These are phyloP conservation scores for Patagioenas fasciata DNA, from an alignment of 2,113 vertebrate genomes.

Conservation along the genomic window DNA sequence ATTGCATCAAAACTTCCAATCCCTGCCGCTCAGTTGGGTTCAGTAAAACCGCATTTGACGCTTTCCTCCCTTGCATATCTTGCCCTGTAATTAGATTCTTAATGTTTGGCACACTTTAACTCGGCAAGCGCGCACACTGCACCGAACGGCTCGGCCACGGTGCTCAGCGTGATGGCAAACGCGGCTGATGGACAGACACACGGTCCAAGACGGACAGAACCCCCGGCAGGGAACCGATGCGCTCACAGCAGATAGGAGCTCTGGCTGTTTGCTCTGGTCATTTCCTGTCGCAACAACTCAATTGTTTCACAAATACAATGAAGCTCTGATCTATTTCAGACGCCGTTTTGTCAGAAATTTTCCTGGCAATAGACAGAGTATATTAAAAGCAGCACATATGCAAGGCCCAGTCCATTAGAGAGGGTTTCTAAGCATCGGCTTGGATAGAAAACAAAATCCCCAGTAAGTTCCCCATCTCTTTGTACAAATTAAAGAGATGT, in stretches of 20 bases:
- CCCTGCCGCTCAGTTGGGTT: not conserved
- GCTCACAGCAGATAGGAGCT: not conserved
- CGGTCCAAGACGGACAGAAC: not conserved
- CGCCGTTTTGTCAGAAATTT: conserved; percentile 18
- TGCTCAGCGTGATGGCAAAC: not conserved
- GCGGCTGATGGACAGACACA: not conserved
- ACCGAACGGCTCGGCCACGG: not conserved
- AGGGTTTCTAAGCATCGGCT: not conserved
- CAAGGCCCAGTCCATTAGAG: not conserved
- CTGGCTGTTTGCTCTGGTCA: conserved; percentile 23
- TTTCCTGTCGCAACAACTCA: conserved; percentile 37
- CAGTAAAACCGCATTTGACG: not conserved
- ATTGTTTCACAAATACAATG: conserved; percentile 60
- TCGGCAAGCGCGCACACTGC: not conserved
- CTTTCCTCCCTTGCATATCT: not conserved
- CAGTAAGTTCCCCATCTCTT: not conserved
- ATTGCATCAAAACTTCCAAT: not conserved
- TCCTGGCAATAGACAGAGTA: conserved; percentile 1
- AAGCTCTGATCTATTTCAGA: conserved; percentile 57
- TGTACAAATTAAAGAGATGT: not conserved
- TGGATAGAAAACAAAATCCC: not conserved
- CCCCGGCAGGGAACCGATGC: not conserved
- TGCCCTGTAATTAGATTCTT: not conserved
- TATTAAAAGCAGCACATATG: conserved; percentile 1
- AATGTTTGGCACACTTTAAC: not conserved